A percentile compares a stretch with the other conserved stretches of the same genome.
Evolutionary conservation across 2,888 invertebrate genomes (phyloP).

Genomic region (Lasioglossum villosulum): DNA sequence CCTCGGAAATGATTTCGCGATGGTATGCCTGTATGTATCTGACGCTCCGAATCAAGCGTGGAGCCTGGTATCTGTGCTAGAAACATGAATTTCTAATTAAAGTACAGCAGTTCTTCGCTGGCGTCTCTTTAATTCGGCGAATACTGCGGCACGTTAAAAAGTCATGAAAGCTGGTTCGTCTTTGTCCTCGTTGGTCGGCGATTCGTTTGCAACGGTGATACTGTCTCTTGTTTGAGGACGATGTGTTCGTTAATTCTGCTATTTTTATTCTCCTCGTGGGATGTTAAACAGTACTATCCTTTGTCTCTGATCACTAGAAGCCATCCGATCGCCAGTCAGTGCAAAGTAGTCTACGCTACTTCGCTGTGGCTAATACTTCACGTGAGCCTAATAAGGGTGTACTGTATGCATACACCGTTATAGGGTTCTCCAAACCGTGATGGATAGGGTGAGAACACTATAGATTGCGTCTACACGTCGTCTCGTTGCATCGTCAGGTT

Average conservation of each 20-base stretch:
- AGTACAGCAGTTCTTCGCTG: neutral
- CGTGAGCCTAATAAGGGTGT: neutral
- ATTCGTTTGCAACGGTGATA: neutral
- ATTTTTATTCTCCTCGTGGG: neutral
- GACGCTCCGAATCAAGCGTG: neutral
- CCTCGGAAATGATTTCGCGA: neutral
- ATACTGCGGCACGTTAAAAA: neutral
- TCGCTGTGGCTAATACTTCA: neutral
- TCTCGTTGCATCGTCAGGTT: constrained; percentile 10
- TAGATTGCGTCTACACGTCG: neutral
- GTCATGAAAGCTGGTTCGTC: neutral
- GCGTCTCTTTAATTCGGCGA: neutral
- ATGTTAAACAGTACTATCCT: neutral
- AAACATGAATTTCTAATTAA: neutral
- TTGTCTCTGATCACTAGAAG: neutral
- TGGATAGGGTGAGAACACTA: neutral
- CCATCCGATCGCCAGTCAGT: neutral
- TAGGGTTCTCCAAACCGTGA: neutral
- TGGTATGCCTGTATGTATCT: neutral
- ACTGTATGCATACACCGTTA: neutral
- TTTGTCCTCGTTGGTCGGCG: neutral
- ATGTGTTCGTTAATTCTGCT: neutral
- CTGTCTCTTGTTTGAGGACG: neutral
- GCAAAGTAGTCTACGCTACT: neutral
- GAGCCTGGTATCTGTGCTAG: neutral